A percentile compares a stretch with the other conserved stretches of the same genome.
Conservation (phyloP, 2,113 vertebrate species). For the Myotis davidii region DNA sequence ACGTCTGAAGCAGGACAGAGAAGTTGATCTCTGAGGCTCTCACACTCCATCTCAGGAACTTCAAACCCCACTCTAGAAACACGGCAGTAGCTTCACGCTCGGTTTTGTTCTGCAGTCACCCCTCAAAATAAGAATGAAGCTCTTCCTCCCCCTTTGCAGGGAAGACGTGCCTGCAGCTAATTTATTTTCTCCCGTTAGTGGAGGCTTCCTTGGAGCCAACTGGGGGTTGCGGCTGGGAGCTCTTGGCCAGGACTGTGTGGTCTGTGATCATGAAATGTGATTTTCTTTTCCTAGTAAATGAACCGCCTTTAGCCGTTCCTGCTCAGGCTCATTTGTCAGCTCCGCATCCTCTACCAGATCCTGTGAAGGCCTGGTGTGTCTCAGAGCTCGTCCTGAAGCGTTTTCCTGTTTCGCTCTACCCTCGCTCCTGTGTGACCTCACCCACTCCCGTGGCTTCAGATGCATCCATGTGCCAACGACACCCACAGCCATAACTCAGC, state of each 20-base stretch:
- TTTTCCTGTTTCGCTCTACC: background rate
- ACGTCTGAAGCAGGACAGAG: background rate
- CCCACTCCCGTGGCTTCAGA: background rate
- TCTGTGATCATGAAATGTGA: constrained; percentile 16
- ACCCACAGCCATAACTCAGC: background rate
- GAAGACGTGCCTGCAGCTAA: background rate
- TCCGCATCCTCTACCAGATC: background rate
- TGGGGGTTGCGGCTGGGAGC: background rate
- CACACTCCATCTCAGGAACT: background rate
- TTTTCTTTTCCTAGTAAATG: constrained; percentile 34
- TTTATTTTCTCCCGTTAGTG: constrained; percentile 44
- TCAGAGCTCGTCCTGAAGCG: background rate
- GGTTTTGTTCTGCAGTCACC: background rate
- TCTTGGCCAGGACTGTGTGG: constrained; percentile 42
- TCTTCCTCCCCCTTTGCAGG: background rate
- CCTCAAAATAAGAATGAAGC: background rate
- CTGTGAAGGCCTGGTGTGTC: background rate
- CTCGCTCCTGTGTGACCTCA: background rate
- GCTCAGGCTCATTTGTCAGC: constrained; percentile 40
- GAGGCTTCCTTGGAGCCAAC: background rate
- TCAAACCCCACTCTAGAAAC: background rate
- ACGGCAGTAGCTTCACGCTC: background rate
- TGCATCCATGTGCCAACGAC: background rate
- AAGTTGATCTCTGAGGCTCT: constrained; percentile 39
- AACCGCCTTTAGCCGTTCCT: background rate